Base-by-base conservation (phyloP, 2,888 invertebrate genomes). In the Pterobdella sp. region DNA sequence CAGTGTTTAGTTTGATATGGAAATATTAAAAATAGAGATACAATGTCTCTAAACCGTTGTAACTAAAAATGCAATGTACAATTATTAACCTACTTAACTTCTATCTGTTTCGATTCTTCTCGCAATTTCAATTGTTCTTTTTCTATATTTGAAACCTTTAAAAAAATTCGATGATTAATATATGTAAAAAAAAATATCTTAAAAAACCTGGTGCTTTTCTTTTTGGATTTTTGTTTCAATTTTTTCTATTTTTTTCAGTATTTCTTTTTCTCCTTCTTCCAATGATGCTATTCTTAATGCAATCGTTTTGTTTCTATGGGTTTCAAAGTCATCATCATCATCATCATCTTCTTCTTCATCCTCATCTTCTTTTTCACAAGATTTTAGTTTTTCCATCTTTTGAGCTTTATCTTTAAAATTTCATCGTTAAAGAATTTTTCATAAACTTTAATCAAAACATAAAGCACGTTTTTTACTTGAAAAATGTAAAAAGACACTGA, bases 301-400 rank as follows among this genome's bases (percentile, higher is more conserved):
- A n/a, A n/a, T n/a, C n/a, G n/a, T n/a, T n/a, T n/a, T 56, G 60
- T 56, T 26, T 22, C n/a, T 56, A 4, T 56, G 60, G 26, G 4
- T 56, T 56, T 7, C 4, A 18, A 18, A 3, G n/a, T 56, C 60
- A 3, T 26, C 14, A 14, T 14, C 60, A 56, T 56, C 60, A 22
- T 56, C 60, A 22, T 56, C 60, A 56, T 56, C 60, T 56, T 56
- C 60, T 56, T 56, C 60, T 4, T 56, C 60, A 26, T 56, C n/a
- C n/a, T 56, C 60, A 26, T 42, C 49, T 7, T 14, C 7, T 42
- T 42, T 56, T 56, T 56, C 60, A 56, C 60, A 18, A n/a, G 18
- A 7, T 42, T 42, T 42, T 18, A 7, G 10, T 42, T 42, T 18
- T 42, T 42, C 42, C 42, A 18, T 18, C 18, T 42, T n/a, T n/a